Evolutionary conservation across 2,888 invertebrate species (phyloP).

Genomic region (Acrobasis suavella): DNA sequence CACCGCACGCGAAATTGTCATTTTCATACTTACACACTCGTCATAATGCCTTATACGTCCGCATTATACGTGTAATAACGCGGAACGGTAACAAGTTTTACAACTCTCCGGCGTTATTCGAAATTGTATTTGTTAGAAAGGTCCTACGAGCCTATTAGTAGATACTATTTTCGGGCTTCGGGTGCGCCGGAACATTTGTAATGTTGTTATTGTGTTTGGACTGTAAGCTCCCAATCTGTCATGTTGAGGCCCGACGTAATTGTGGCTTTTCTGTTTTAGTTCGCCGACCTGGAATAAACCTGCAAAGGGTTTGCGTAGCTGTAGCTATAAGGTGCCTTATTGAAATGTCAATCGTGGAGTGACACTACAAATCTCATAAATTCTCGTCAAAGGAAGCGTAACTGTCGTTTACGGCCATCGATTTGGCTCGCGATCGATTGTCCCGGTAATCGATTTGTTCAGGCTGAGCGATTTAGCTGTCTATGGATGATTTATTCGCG

Average conservation of each 20-base stretch:
- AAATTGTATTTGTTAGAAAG: conserved; percentile 21
- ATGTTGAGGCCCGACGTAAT: conserved; percentile 23
- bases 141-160: conserved; percentile 19
- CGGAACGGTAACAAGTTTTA: conserved; percentile 21
- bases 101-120: conserved; percentile 12
- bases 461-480: conserved; percentile 51
- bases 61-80: conserved; percentile 16
- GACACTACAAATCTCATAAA: conserved; percentile 16
- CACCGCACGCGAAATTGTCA: conserved; percentile 46
- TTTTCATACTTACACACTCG: conserved; percentile 40
- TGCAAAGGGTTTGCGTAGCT: conserved; percentile 13
- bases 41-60: conserved; percentile 29
- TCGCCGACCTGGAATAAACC: conserved; percentile 8
- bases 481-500: conserved; percentile 66
- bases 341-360: conserved; percentile 5
- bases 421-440: conserved; percentile 43
- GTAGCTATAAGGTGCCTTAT: conserved; percentile 3
- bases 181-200: conserved; percentile 18
- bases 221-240: conserved; percentile 24
- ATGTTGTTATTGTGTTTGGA: conserved; percentile 19
- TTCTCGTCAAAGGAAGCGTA: conserved; percentile 6
- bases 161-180: conserved; percentile 21
- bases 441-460: conserved; percentile 56
- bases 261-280: conserved; percentile 20
- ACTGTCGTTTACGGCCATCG: conserved; percentile 15